Conservation (phyloP, 2,888 invertebrate genomes). For the Branchellion lobata region DNA sequence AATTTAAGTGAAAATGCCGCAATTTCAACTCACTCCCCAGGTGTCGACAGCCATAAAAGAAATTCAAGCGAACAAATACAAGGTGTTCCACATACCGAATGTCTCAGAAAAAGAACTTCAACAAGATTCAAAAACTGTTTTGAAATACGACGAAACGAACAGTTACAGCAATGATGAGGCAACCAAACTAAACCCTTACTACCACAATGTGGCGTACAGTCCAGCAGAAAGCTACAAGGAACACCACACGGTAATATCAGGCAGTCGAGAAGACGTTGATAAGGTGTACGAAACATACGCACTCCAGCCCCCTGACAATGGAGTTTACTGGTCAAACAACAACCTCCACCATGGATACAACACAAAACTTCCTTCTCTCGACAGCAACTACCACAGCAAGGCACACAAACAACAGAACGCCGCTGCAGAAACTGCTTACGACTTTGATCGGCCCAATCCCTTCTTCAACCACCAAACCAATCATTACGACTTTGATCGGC, state of each 20-base stretch:
- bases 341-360: background rate
- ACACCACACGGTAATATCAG: background rate
- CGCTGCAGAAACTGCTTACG: background rate
- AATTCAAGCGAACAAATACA: background rate
- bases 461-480: background rate
- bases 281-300: background rate
- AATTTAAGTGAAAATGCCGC: no score
- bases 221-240: background rate
- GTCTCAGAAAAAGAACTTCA: background rate
- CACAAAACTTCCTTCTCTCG: background rate
- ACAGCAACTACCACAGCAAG: background rate
- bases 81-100: background rate
- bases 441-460: background rate
- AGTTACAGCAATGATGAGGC: no score
- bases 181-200: background rate
- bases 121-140: background rate
- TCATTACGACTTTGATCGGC: background rate
- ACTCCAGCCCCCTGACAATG: background rate
- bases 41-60: background rate
- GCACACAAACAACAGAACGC: background rate
- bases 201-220: background rate
- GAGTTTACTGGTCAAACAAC: background rate
- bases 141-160: background rate
- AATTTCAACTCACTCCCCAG: no score
- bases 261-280: background rate